A percentile compares a stretch with the other conserved stretches of the same genome.
These are phyloP conservation scores for Metridium senile DNA, from an alignment of 92 coral and sea anemone genomes.

Conservation along the genomic window DNA sequence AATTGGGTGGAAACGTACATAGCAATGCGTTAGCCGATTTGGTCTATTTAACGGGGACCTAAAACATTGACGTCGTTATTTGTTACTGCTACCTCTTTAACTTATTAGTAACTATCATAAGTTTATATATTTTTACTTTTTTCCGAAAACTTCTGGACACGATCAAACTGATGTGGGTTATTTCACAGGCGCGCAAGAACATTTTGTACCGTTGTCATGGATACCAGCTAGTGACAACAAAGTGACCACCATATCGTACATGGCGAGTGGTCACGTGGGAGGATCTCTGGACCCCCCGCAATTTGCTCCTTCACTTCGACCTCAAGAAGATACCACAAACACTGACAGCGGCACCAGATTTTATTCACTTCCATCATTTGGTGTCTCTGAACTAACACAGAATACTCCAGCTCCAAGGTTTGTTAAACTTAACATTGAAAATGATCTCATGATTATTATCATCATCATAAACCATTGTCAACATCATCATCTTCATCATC, in stretches of 20 bases:
- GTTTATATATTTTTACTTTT: no score
- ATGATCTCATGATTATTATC: background rate
- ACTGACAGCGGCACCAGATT: constrained; percentile 35
- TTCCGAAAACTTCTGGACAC: no score
- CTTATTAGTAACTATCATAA: no score
- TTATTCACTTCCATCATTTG: constrained; percentile 64
- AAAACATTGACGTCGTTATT: no score
- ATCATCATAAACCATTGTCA: no score
- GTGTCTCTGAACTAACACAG: constrained; percentile 55
- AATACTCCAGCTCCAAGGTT: constrained; percentile 41
- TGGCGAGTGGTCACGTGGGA: constrained; percentile 8
- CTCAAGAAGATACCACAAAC: constrained; percentile 13
- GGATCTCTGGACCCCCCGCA: background rate
- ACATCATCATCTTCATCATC: no score
- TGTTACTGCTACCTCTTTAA: no score
- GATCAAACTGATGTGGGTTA: no score
- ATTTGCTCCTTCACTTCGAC: constrained; percentile 10
- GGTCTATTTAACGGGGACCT: no score
- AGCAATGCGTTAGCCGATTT: no score
- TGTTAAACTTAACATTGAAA: background rate
- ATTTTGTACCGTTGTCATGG: constrained; percentile 51
- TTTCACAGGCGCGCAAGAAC: no score
- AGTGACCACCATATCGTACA: background rate
- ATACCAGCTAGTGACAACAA: constrained; percentile 36
- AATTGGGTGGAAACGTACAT: no score